Conservation (phyloP, 2,113 vertebrate genomes). For the Illadopsis cleaveri region DNA sequence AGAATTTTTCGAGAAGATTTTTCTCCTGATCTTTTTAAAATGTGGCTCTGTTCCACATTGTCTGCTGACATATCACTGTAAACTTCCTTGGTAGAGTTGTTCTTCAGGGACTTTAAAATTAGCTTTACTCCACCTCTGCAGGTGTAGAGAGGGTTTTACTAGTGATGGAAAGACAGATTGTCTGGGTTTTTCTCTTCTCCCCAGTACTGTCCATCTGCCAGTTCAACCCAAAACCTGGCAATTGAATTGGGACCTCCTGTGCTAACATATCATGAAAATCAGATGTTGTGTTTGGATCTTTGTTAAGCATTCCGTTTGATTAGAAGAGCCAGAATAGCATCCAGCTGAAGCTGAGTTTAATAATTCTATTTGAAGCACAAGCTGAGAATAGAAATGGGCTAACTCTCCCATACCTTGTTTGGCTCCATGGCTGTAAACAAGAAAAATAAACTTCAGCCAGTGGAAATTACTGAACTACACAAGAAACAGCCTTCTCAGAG, state of each 20-base stretch:
- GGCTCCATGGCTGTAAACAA: constrained; percentile 41
- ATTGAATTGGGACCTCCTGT: background rate
- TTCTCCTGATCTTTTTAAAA: background rate
- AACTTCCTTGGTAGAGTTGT: background rate
- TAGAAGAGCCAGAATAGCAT: constrained; percentile 46
- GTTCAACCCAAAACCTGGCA: background rate
- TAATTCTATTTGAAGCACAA: constrained; percentile 55
- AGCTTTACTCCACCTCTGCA: background rate
- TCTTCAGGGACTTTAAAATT: constrained; percentile 10
- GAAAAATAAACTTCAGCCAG: constrained; percentile 14
- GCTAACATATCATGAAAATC: constrained; percentile 1
- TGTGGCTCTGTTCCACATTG: background rate
- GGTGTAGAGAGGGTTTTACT: background rate
- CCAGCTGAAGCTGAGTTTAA: constrained; percentile 47
- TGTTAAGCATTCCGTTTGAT: constrained; percentile 22
- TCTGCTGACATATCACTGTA: background rate
- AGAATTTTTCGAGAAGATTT: background rate
- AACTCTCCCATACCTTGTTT: constrained; percentile 39
- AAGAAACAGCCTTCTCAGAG: background rate
- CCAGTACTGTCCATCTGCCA: background rate
- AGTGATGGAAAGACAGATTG: background rate
- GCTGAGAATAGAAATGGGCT: constrained; percentile 24
- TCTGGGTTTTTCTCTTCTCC: background rate
- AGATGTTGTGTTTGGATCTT: background rate
- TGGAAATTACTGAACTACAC: constrained; percentile 3